Conservation (phyloP, 1,140 invertebrate species). For the Odontomachus brunneus region DNA sequence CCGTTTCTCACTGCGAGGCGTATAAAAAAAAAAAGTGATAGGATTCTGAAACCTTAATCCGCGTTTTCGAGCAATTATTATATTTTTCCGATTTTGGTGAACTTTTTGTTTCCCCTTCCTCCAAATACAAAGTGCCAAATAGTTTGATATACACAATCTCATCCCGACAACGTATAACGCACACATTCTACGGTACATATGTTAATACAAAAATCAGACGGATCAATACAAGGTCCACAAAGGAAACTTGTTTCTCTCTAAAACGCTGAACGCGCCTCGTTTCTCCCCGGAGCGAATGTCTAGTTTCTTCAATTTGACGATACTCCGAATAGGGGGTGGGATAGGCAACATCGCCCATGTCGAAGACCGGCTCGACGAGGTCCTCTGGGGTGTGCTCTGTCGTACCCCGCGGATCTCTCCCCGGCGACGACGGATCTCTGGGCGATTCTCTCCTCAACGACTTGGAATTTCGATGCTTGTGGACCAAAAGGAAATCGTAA, state of each 20-base stretch:
- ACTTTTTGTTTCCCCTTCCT: slow-evolving; percentile 4
- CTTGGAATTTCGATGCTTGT: slow-evolving; percentile 54
- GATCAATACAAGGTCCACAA: background rate
- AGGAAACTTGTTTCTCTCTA: background rate
- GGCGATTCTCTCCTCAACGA: slow-evolving; percentile 57
- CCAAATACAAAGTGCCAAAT: too few relatives aligned
- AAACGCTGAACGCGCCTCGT: background rate
- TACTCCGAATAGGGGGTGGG: slow-evolving; percentile 65
- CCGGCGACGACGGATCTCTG: slow-evolving; percentile 49
- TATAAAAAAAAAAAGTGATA: too few relatives aligned
- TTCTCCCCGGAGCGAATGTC: slow-evolving; percentile 20
- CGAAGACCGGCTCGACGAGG: slow-evolving; percentile 20
- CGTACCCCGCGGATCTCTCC: background rate
- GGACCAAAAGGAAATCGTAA: slow-evolving; percentile 70
- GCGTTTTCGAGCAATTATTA: slow-evolving; percentile 43
- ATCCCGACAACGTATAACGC: too few relatives aligned
- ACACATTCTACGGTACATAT: too few relatives aligned
- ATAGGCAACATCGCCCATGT: slow-evolving; percentile 42
- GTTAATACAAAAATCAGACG: background rate
- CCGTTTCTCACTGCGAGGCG: background rate
- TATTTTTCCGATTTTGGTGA: slow-evolving; percentile 14
- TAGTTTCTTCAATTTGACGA: slow-evolving; percentile 59
- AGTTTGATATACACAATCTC: too few relatives aligned
- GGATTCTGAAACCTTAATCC: too few relatives aligned
- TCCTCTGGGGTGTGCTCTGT: background rate